A percentile compares a stretch with the other conserved stretches of the same genome.
Conservation (phyloP, 2,888 invertebrate species). For the Pharmacophagus antenor region DNA sequence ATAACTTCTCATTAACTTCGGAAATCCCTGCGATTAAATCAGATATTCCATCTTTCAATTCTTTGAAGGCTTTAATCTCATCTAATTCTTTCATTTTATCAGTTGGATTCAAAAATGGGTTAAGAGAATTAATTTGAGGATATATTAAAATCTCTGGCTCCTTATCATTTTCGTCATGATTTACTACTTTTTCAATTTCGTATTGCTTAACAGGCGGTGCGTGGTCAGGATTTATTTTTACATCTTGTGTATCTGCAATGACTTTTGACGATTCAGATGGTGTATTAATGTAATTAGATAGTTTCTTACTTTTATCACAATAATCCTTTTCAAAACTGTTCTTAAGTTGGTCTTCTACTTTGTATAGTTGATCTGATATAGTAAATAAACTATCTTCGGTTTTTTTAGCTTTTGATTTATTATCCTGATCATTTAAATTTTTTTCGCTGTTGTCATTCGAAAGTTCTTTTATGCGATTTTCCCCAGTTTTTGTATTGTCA, state of each 20-base stretch:
- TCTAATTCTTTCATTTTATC: slow-evolving; percentile 67
- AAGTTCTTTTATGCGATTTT: slow-evolving; percentile 52
- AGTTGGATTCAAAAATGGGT: slow-evolving; percentile 65
- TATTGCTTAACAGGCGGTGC: slow-evolving; percentile 51
- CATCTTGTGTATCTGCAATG: slow-evolving; percentile 50
- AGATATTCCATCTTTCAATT: slow-evolving; percentile 75
- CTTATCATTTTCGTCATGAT: slow-evolving; percentile 26
- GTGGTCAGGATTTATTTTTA: slow-evolving; percentile 51
- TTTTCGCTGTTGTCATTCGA: slow-evolving; percentile 46
- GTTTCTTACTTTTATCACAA: slow-evolving; percentile 58
- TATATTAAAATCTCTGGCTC: slow-evolving; percentile 35
- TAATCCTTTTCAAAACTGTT: slow-evolving; percentile 72
- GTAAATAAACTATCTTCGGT: slow-evolving; percentile 76
- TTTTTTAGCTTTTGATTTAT: slow-evolving; percentile 61
- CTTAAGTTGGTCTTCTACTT: slow-evolving; percentile 74
- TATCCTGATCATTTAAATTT: slow-evolving; percentile 32
- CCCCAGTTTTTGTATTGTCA: slow-evolving; percentile 49
- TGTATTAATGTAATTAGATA: slow-evolving; percentile 48
- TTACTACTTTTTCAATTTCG: slow-evolving; percentile 51
- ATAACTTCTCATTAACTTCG: slow-evolving; percentile 73
- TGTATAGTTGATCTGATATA: slow-evolving; percentile 73
- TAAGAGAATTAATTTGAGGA: slow-evolving; percentile 55
- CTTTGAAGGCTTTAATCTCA: slow-evolving; percentile 74
- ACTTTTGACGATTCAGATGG: slow-evolving; percentile 42
- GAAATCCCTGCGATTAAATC: slow-evolving; percentile 76